Conservation (phyloP, 1,140 invertebrate genomes). For the Aphis craccivora region DNA sequence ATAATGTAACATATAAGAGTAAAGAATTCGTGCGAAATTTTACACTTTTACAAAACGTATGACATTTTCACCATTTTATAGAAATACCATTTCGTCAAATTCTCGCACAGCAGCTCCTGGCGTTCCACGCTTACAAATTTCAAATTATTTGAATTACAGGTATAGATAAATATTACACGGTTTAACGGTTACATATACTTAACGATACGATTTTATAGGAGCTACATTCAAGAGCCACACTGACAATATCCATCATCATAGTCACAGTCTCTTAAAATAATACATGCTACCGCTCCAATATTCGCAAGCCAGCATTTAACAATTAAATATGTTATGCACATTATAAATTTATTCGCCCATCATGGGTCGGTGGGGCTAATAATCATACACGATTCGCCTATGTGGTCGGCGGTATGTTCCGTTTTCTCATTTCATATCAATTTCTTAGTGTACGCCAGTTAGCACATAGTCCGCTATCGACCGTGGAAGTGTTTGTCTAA, state of each 20-base stretch:
- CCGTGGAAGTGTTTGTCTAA: slow-evolving; percentile 1
- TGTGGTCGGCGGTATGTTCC: neutral
- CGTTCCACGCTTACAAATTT: neutral
- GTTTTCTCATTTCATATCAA: neutral
- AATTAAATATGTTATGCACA: neutral
- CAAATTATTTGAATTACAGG: neutral
- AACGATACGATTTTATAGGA: neutral
- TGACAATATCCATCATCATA: neutral
- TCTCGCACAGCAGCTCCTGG: neutral
- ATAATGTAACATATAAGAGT: neutral
- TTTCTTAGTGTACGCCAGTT: neutral
- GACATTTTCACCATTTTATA: neutral
- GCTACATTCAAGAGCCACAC: neutral
- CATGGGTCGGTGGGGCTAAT: neutral
- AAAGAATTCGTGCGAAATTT: neutral
- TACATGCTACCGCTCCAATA: neutral
- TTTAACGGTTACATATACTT: neutral
- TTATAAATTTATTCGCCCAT: neutral
- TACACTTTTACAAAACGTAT: neutral
- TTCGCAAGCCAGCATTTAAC: neutral
- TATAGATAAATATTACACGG: neutral
- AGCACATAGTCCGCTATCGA: neutral
- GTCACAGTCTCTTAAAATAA: neutral
- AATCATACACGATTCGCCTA: neutral
- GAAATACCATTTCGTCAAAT: neutral